A percentile compares a stretch with the other conserved stretches of the same genome.
phyloP scores from a whole-genome alignment of 2,113 vertebrate genomes.

The Oplegnathus fasciatus region DNA sequence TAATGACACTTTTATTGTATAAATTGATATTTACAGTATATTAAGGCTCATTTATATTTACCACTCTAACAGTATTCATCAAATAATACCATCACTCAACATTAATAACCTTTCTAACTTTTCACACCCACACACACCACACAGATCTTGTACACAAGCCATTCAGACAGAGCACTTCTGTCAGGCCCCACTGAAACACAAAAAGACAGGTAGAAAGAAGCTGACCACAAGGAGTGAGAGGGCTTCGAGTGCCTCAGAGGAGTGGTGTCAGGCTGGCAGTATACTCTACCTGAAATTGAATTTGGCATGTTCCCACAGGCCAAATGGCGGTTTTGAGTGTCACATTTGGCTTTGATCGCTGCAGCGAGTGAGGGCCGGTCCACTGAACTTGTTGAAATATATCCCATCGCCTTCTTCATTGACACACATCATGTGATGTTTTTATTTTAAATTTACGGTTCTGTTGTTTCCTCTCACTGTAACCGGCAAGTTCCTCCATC shows the following conservation, averaged over 20 bases:
- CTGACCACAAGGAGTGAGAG: constrained; percentile 24
- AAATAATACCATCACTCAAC: background rate
- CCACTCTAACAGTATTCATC: background rate
- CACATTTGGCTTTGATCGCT: constrained; percentile 26
- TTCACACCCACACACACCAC: background rate
- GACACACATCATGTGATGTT: background rate
- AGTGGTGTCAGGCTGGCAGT: constrained; percentile 43
- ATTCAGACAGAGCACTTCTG: background rate
- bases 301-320: constrained; percentile 47
- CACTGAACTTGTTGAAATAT: constrained; percentile 22
- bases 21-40: constrained; percentile 17
- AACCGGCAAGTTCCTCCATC: constrained; percentile 56
- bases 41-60: background rate
- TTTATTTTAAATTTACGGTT: background rate
- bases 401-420: background rate
- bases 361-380: constrained; percentile 16
- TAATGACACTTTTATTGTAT: constrained; percentile 1
- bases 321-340: constrained; percentile 28
- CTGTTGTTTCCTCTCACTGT: constrained; percentile 53
- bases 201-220: constrained; percentile 13
- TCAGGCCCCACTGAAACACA: constrained; percentile 7
- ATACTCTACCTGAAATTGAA: constrained; percentile 42
- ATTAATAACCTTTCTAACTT: background rate
- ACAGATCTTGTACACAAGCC: background rate
- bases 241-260: constrained; percentile 36